Base-by-base conservation (phyloP, 1,140 invertebrate species). In the Zaprionus taronus region DNA sequence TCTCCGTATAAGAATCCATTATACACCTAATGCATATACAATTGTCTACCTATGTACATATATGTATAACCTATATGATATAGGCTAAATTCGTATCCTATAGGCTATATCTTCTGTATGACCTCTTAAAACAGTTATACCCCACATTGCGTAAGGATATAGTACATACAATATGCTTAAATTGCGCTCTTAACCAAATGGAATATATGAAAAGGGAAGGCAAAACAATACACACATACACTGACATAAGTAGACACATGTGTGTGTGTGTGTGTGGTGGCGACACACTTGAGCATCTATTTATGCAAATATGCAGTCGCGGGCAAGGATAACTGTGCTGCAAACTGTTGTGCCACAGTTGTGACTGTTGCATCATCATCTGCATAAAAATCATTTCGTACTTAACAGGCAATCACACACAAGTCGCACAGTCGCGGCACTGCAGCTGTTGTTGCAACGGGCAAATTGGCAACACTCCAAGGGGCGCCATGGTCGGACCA, bases 391-490 rank as follows among this genome's bases (percentile, higher is more conserved):
- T 72, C 73, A 76, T 76, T 72, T 76, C 47, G 73, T 62, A 72
- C 55, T 76, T 76, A 76, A 66, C 73, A 76, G 68, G 51, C 73
- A 72, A 76, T 75, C 53, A 34, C 65, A 55, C 60, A 15, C 38
- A 47, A 38, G 34, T 15, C 14, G 36, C 36, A 38, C 12, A 15
- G 36, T 38, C 14, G 36, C 14, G 36, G 14, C 36, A 14, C 4
- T 38, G 36, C 36, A 24, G 5, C 24, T 24, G 31, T 11, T 31
- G 22, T 36, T 47, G 63, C 41, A 66, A 34, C n/a, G 20, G 26
- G 38, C 56, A 73, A 68, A 68, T 73, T 75, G 73, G 73, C 73
- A 76, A 2, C 61, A 76, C 47, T 76, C 73, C 73, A 76, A 65
- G 47, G 41, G 14, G 15, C 47, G 58, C 36, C 31, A 26, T 5